Evolutionary conservation across 2,888 invertebrate genomes (phyloP).

Genomic region (Drosophila borealis): DNA sequence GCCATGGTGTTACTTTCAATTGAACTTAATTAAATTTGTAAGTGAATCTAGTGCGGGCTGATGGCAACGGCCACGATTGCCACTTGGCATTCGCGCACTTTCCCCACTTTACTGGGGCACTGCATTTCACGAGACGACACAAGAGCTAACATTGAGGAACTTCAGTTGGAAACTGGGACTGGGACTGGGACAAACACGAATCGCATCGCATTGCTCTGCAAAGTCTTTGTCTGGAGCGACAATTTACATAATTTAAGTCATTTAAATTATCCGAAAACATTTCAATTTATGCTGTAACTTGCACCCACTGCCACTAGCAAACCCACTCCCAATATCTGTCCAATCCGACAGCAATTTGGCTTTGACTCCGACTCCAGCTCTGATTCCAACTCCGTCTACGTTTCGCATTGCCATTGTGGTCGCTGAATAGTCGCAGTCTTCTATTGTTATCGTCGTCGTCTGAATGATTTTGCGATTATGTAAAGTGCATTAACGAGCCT

Average conservation of each 20-base stretch:
- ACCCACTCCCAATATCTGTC: conserved; percentile 6
- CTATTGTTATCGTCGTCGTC: conserved; percentile 54
- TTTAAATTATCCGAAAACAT: conserved; percentile 82
- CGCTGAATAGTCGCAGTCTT: conserved; percentile 36
- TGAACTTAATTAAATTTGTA: conserved; percentile 85
- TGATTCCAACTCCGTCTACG: conserved; percentile 20
- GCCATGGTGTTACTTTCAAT: conserved; percentile 82
- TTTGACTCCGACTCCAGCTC: conserved; percentile 13
- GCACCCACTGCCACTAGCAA: conserved; percentile 48
- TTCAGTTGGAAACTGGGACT: conserved; percentile 13
- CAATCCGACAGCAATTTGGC: conserved; percentile 4
- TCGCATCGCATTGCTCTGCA: conserved; percentile 20
- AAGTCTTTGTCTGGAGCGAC: conserved; percentile 76
- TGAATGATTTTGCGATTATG: conserved; percentile 81
- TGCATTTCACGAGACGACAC: conserved; percentile 48
- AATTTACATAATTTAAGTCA: conserved; percentile 84
- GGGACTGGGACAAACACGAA: conserved; percentile 30
- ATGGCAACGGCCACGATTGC: conserved; percentile 20
- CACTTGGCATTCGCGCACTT: conserved; percentile 15
- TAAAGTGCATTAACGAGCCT: conserved; percentile 80
- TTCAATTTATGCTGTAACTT: conserved; percentile 65
- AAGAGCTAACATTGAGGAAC: conserved; percentile 56
- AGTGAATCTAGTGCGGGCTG: conserved; percentile 84
- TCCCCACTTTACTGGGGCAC: conserved; percentile 28
- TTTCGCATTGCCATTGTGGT: conserved; percentile 44